Conservation (phyloP, 64 coral and sea anemone genomes). For the Dendronephthya gigantea region DNA sequence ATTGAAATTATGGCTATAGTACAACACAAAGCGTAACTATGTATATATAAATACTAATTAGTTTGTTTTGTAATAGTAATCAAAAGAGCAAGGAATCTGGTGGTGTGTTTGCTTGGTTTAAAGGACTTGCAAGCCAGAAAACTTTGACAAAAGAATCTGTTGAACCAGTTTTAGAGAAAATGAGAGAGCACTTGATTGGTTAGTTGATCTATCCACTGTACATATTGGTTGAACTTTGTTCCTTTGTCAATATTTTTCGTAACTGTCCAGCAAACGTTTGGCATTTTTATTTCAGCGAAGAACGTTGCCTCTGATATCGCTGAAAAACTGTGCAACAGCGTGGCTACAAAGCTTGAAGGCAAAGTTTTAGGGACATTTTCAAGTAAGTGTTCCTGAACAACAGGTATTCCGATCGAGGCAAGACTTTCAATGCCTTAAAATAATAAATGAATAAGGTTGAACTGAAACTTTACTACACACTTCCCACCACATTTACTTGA, state of each 20-base stretch:
- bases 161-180: constrained; percentile 78
- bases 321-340: constrained; percentile 82
- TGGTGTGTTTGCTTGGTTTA: constrained; percentile 91
- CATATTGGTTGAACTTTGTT: too few species aligned
- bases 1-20: too few species aligned
- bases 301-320: constrained; percentile 94
- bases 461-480: neutral
- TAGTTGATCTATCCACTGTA: neutral
- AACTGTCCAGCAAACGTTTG: neutral
- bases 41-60: too few species aligned
- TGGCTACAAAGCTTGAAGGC: constrained; percentile 83
- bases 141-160: constrained; percentile 71
- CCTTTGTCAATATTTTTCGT: neutral
- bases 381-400: constrained; percentile 43
- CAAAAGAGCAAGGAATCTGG: constrained; percentile 29
- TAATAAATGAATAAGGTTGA: too few species aligned
- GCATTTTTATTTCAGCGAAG: constrained; percentile 47
- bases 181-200: constrained; percentile 95
- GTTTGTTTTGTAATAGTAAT: neutral
- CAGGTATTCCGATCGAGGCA: too few species aligned
- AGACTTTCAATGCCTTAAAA: too few species aligned
- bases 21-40: neutral
- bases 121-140: constrained; percentile 88
- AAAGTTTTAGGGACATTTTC: constrained; percentile 93
- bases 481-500: neutral